Base-by-base conservation (phyloP, 2,797 vertebrate genomes). In the Enteromius viviparus region DNA sequence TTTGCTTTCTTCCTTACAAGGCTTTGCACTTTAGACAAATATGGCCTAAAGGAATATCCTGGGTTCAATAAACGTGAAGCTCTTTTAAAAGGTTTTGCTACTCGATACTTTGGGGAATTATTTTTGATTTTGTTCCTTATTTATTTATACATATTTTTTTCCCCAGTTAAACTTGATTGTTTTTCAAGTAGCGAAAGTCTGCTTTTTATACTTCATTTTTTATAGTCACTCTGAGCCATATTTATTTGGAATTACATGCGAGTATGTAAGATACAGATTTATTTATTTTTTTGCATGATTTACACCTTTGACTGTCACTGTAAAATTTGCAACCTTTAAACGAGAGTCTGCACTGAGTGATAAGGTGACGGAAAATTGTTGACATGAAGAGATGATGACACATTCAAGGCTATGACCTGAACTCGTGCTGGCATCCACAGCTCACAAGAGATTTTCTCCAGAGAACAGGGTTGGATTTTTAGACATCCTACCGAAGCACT, bases 371-470 rank as follows among this genome's bases (percentile, higher is more conserved):
- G 82, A 81, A 87, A 66, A 76, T 76, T 60, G 68, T 76, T 82
- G 85, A 86, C 89, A 90, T 90, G 40, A 85, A 89, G 88, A 76
- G 76, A 76, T 4, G 55, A 40, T 89, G 89, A 91, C 87, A 87
- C 91, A 88, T 89, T 81, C 69, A 9, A 82, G 15, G 84, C 45
- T 85, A 17, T 79, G 80, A 78, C 74, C 84, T 21, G 71, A 87
- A 83, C 86, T 80, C 55, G 85, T 79, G 69, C 75, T 9, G 42
- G 87, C 88, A 82, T n/a, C 87, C 71, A 77, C 87, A 82, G 58
- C 40, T 23, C 79, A 47, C 2, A 3, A 37, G 19, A 72, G 26
- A 49, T 65, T 23, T 47, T 62, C 51, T 74, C 29, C 51, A 21
- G 58, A 69, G 14, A 60, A 62, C 14, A 3, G 53, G 42, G 12